Base-by-base conservation (phyloP, 2,888 invertebrate genomes). In the Sphaeridia pumilis region DNA sequence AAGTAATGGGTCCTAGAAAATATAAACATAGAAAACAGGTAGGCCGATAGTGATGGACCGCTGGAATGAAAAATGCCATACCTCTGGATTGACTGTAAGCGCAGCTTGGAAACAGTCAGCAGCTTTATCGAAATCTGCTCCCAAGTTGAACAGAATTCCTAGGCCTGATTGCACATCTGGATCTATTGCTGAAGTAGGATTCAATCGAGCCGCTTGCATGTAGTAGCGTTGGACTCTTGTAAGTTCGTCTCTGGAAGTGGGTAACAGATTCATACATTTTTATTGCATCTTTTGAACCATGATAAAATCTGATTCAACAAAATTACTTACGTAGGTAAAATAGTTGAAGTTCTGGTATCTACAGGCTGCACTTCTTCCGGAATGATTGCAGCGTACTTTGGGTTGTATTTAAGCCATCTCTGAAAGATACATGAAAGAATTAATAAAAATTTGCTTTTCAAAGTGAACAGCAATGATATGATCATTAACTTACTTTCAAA, bases 81-180 rank as follows among this genome's bases (percentile, higher is more conserved):
- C 83, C 65, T 82, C 73, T n/a, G 81, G 83, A 66, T 80, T 78
- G 14, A 84, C 83, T 71, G 84, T 83, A 14, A 98, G 72, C 0
- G 95, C 95, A 36, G 92, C 79, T 66, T 81, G 80, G 70, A 97
- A 94, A 71, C 95, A 98, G 72, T 98, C 97, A 1, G 87, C 87
- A 14, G 98, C 98, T 73, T 94, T 92, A 65, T 90, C 86, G 72
- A 86, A 94, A 69, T 98, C 94, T 22, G 85, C 85, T 36, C 87
- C 87, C 36, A 97, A 77, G 72, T 95, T 95, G 68, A 94, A 95
- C 34, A 98, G 76, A 17, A 98, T 90, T 2, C 95, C 95, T 17
- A 98, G 75, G 45, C 90, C 93, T 74, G 86, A 85, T 72, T 94
- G 94, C 5, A 95, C 82, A 72, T 93, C 88, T 22, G 89, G 77